A percentile compares a stretch with the other conserved stretches of the same genome.
Evolutionary conservation across 2,113 vertebrate species (phyloP).

Genomic region (Elephantulus edwardii): DNA sequence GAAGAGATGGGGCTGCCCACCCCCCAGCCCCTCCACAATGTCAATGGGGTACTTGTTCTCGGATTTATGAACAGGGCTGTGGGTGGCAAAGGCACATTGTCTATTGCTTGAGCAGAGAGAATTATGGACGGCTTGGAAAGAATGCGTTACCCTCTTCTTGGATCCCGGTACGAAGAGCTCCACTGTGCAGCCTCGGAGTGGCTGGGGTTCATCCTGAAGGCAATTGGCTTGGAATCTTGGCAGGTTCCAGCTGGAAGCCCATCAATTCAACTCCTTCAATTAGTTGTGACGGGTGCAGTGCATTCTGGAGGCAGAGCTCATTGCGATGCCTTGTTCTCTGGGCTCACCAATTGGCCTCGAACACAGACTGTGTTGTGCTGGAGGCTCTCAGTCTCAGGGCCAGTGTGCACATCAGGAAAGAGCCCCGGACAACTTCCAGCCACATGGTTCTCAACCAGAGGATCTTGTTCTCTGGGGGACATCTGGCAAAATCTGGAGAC

Average conservation of each 20-base stretch:
- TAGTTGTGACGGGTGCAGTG: neutral
- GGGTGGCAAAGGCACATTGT: constrained; percentile 56
- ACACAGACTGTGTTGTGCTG: neutral
- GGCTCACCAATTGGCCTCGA: neutral
- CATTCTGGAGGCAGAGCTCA: neutral
- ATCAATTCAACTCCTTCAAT: neutral
- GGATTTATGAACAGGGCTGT: constrained; percentile 5
- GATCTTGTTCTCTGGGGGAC: neutral
- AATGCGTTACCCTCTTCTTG: neutral
- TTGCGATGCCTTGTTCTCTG: neutral
- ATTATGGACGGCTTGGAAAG: constrained; percentile 11
- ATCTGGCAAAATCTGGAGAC: neutral
- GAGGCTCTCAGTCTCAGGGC: neutral
- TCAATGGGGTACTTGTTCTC: constrained; percentile 65
- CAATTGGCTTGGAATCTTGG: neutral
- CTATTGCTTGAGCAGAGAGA: neutral
- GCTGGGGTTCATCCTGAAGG: constrained; percentile 21
- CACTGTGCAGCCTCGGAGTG: neutral
- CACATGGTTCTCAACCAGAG: neutral
- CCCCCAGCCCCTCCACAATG: neutral
- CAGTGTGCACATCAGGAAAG: neutral
- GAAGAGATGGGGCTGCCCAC: neutral
- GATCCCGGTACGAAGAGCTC: neutral
- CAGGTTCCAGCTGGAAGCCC: neutral
- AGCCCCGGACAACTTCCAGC: neutral